Conservation (phyloP, 1,140 invertebrate genomes). For the Rhopalosiphum maidis region DNA sequence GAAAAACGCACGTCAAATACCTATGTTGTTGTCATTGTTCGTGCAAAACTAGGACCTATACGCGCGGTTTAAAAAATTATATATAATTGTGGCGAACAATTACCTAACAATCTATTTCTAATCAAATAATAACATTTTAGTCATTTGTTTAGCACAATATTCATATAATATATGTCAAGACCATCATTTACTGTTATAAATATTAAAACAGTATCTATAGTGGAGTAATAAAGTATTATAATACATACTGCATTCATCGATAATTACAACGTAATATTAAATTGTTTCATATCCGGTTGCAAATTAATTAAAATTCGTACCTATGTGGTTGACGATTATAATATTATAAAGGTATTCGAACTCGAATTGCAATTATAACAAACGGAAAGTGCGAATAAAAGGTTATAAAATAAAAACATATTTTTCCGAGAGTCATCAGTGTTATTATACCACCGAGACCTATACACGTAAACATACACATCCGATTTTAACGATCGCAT, state of each 20-base stretch:
- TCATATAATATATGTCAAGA: background rate
- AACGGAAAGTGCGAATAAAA: background rate
- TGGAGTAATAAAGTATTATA: background rate
- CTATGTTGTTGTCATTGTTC: background rate
- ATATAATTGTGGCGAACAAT: background rate
- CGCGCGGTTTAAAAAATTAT: background rate
- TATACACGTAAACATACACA: too few species aligned
- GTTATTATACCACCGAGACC: background rate
- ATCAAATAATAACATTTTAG: background rate
- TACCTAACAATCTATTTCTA: background rate
- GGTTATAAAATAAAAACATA: too few species aligned
- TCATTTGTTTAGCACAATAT: background rate
- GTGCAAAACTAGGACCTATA: background rate
- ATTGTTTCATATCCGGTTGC: background rate
- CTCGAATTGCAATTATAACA: background rate
- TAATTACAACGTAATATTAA: background rate
- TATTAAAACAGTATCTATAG: background rate
- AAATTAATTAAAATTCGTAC: background rate
- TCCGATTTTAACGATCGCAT: too few species aligned
- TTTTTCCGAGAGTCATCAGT: background rate
- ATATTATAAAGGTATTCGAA: background rate
- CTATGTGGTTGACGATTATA: too few species aligned
- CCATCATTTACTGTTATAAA: background rate
- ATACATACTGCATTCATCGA: background rate
- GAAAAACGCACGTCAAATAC: background rate